Evolutionary conservation across 2,797 vertebrate genomes (phyloP).

Genomic region (Sebastes elongatus): DNA sequence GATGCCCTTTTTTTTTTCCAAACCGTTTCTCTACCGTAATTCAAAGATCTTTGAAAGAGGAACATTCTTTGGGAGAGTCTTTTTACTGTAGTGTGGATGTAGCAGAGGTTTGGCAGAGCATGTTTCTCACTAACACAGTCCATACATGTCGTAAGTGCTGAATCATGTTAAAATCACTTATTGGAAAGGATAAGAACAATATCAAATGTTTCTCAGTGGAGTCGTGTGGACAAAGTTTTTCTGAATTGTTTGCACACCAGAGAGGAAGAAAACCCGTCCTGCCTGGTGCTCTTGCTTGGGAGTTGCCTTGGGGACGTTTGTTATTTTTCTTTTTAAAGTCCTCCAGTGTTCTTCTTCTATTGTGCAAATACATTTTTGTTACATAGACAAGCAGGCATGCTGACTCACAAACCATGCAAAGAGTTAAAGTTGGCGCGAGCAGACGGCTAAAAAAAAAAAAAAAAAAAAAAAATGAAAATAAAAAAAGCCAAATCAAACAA

Average conservation of each 20-base stretch:
- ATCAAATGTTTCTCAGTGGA: conserved; percentile 77
- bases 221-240: conserved; percentile 68
- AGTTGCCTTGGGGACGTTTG: conserved; percentile 46
- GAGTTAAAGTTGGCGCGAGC: conserved; percentile 78
- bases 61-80: conserved; percentile 80
- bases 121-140: conserved; percentile 86
- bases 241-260: conserved; percentile 62
- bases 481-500: conserved; percentile 51
- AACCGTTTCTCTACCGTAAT: conserved; percentile 32
- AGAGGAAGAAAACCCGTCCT: conserved; percentile 56
- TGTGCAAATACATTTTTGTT: conserved; percentile 83
- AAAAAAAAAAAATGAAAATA: not conserved
- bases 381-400: conserved; percentile 84
- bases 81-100: conserved; percentile 57
- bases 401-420: conserved; percentile 85
- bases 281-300: conserved; percentile 35
- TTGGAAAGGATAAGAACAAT: conserved; percentile 80
- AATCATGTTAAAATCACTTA: conserved; percentile 84
- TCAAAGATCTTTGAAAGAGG: conserved; percentile 65
- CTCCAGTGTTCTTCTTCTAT: conserved; percentile 80
- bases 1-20: conserved; percentile 63
- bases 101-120: conserved; percentile 76
- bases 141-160: conserved; percentile 84
- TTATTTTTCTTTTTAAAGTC: conserved; percentile 38
- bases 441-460: conserved; percentile 59